Evolutionary conservation across 1,140 invertebrate genomes (phyloP).

Genomic region (Drosophila subpulchrella): DNA sequence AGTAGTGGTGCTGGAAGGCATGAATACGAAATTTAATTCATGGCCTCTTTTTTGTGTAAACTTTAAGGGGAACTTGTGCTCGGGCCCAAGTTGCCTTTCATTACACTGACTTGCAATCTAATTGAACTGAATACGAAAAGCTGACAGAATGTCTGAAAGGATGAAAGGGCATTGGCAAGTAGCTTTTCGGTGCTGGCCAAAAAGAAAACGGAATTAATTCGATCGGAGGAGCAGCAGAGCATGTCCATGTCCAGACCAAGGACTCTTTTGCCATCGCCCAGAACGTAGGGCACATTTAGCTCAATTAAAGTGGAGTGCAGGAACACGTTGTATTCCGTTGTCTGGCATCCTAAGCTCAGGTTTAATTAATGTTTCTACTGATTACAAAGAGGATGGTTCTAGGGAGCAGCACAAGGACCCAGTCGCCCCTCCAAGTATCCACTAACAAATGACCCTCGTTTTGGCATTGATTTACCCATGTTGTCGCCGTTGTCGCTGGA

Average conservation of each 20-base stretch:
- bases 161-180: slow-evolving; percentile 50
- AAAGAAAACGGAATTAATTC: slow-evolving; percentile 48
- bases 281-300: slow-evolving; percentile 12
- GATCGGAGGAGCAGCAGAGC: slow-evolving; percentile 8
- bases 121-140: slow-evolving; percentile 61
- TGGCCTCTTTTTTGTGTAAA: slow-evolving; percentile 21
- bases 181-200: slow-evolving; percentile 19
- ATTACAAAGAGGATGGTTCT: slow-evolving; percentile 36
- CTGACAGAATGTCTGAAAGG: slow-evolving; percentile 22
- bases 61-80: slow-evolving; percentile 21
- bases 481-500: slow-evolving; percentile 38
- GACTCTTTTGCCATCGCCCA: not conserved
- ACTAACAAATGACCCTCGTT: slow-evolving; percentile 58
- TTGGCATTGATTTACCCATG: slow-evolving; percentile 63
- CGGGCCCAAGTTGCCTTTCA: slow-evolving; percentile 37
- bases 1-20: slow-evolving; percentile 15
- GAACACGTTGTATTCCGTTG: slow-evolving; percentile 42
- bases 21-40: slow-evolving; percentile 58
- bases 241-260: slow-evolving; percentile 13
- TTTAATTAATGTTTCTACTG: slow-evolving; percentile 70
- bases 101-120: slow-evolving; percentile 37
- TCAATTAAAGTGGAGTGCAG: slow-evolving; percentile 41
- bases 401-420: not conserved
- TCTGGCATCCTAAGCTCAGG: slow-evolving; percentile 54
- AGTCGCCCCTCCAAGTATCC: slow-evolving; percentile 33